phyloP scores from a whole-genome alignment of 2,888 invertebrate genomes.

The Lobophora halterata region DNA sequence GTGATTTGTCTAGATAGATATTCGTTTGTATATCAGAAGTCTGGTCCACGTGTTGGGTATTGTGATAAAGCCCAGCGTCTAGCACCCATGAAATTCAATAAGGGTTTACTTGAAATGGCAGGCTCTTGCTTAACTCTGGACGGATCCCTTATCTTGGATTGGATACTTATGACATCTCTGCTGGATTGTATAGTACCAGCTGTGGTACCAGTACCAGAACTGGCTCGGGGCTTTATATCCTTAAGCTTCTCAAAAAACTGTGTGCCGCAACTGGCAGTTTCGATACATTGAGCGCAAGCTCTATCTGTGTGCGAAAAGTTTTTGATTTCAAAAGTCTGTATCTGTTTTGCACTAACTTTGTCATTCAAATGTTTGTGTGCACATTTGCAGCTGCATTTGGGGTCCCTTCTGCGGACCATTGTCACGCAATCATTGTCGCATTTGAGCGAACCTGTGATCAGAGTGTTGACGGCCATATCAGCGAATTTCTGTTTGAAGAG shows the following conservation, averaged over 20 bases:
- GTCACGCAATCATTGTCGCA: constrained; percentile 53
- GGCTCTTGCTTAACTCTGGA: constrained; percentile 4
- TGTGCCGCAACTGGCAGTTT: constrained; percentile 41
- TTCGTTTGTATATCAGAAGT: constrained; percentile 43
- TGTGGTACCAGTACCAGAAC: too few species aligned
- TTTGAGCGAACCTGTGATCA: constrained; percentile 43
- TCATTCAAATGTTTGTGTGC: constrained; percentile 22
- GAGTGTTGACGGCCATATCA: constrained; percentile 49
- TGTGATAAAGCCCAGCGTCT: constrained; percentile 59
- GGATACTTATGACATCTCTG: constrained; percentile 10
- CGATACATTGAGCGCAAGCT: constrained; percentile 42
- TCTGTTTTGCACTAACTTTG: constrained; percentile 37
- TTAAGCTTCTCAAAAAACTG: constrained; percentile 35
- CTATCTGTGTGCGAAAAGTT: constrained; percentile 40
- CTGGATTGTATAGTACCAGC: constrained; percentile 7
- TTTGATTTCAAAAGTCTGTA: constrained; percentile 39
- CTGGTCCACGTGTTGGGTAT: constrained; percentile 54
- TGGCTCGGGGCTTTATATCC: constrained; percentile 15
- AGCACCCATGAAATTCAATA: constrained; percentile 29
- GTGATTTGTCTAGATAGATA: too few species aligned
- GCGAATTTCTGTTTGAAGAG: constrained; percentile 36
- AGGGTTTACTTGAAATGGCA: constrained; percentile 3
- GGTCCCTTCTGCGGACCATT: constrained; percentile 44
- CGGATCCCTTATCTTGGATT: constrained; percentile 3
- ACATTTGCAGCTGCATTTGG: constrained; percentile 40